Evolutionary conservation across 1,140 invertebrate species (phyloP).

Genomic region (Phymastichus coffea): DNA sequence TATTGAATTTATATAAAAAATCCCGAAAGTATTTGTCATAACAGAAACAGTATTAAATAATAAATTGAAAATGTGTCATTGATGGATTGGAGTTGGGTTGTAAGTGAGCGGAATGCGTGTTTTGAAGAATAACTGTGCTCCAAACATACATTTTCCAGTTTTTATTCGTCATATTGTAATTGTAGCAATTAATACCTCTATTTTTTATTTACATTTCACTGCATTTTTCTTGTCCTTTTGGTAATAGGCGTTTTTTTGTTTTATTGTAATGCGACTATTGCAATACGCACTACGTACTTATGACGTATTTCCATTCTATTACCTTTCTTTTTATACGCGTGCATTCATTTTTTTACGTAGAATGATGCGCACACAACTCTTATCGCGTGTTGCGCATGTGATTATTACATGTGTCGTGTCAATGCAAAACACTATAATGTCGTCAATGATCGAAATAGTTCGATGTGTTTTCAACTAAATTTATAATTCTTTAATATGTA

Average conservation of each 20-base stretch:
- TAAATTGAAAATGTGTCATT: no score
- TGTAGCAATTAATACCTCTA: slow-evolving; percentile 28
- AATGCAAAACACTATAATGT: no score
- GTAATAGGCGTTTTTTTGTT: slow-evolving; percentile 24
- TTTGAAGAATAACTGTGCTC: neutral
- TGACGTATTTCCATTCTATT: slow-evolving; percentile 9
- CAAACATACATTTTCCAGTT: slow-evolving; percentile 20
- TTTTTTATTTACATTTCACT: slow-evolving; percentile 27
- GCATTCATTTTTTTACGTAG: slow-evolving; percentile 1
- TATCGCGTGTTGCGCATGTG: no score
- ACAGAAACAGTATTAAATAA: no score
- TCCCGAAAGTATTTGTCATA: no score
- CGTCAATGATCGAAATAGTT: slow-evolving; percentile 17
- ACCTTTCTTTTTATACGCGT: slow-evolving; percentile 1
- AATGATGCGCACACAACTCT: neutral
- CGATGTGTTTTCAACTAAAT: slow-evolving; percentile 22
- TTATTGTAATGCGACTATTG: slow-evolving; percentile 19
- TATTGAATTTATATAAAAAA: no score
- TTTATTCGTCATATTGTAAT: slow-evolving; percentile 29
- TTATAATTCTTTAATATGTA: slow-evolving; percentile 9
- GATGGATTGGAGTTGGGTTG: no score
- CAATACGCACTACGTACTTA: slow-evolving; percentile 15
- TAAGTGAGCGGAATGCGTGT: no score
- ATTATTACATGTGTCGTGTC: no score
- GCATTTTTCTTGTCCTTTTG: slow-evolving; percentile 10